Evolutionary conservation across 2,797 vertebrate species (phyloP), one percentile per base, ranked within the genome.

Genomic region (Pipistrellus pygmaeus): DNA sequence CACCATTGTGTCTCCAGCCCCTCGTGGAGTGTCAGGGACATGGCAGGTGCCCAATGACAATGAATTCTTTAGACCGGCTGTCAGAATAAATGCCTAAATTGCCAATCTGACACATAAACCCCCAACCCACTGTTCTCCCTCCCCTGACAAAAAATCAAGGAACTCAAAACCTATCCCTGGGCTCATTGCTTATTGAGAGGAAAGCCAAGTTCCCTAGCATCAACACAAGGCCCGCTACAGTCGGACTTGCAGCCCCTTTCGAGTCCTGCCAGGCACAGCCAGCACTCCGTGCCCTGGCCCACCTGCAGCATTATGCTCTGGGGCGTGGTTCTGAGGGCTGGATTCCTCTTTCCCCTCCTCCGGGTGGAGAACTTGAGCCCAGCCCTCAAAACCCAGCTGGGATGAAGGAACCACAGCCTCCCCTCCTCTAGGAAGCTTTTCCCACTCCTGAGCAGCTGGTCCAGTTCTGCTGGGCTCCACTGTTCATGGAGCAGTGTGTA

Each of bases 61-160:
- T 48, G 20, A 88, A 41, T 86, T 91, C 64, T 89, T 82, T 21
- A 85, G 41, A 66, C 6, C 14, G 18, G 17, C 57, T 60, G 13
- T 95, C 48, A 73, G 69, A 75, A 87, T 87, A 64, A 69, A 80
- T 84, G 83, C 80, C 57, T 81, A 71, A 84, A 55, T 84, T 32
- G 85, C 73, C 69, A 85, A 35, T 76, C 38, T 20, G 81, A 51
- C n/a, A 4, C 30, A 32, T 20, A 85, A 91, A 11, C 30, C 73
- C 12, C 53, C 57, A 92, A 30, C n/a, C 25, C 51, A 48, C 72
- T 80, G 53, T 10, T 75, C 30, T 69, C 18, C 15, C 62, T 81
- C 20, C 5, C 25, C 62, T 64, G 51, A 88, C 48, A 85, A 93
- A 94, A 44, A 95, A 90, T 41, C 23, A 72, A 38, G 57, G 51